Percentiles rank a stretch among this genome's conserved stretches.
Conservation (phyloP, 2,113 vertebrate species). For the Dicrurus megarhynchus region DNA sequence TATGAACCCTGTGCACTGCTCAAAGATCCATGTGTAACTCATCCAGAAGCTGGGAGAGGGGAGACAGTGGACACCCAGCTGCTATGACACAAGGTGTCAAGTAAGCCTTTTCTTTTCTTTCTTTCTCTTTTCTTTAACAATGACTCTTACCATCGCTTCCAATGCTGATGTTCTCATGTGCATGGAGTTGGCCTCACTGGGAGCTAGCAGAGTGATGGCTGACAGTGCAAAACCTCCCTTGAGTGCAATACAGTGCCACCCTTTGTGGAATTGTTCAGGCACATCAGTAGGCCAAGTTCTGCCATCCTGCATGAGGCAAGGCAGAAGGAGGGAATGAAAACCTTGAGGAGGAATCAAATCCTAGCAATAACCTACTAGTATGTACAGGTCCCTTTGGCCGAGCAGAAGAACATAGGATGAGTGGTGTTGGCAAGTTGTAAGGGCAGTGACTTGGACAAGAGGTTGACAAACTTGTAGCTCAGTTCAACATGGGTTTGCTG, state of each 20-base stretch:
- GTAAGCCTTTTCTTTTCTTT: not conserved
- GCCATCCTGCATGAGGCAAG: not conserved
- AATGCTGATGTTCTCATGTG: not conserved
- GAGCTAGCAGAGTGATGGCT: not conserved
- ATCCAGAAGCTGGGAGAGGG: not conserved
- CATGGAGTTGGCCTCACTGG: not conserved
- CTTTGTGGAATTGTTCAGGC: not conserved
- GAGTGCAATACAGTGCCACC: not conserved
- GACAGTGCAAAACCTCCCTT: not conserved
- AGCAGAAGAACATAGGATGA: not conserved
- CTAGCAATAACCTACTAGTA: not conserved
- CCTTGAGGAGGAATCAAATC: not conserved
- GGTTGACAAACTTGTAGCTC: too few species aligned
- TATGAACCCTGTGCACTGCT: not conserved
- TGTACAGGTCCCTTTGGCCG: not conserved
- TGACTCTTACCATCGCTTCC: not conserved
- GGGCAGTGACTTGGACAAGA: not conserved
- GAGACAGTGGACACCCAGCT: not conserved
- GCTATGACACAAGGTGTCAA: not conserved
- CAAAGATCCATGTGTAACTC: not conserved
- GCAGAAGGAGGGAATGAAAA: not conserved
- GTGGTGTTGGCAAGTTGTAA: not conserved
- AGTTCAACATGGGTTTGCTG: not conserved
- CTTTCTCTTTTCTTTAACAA: not conserved
- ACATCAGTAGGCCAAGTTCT: not conserved